These are phyloP conservation scores for Podargus strigoides DNA, from an alignment of 2,797 vertebrate species.

Conservation along the genomic window DNA sequence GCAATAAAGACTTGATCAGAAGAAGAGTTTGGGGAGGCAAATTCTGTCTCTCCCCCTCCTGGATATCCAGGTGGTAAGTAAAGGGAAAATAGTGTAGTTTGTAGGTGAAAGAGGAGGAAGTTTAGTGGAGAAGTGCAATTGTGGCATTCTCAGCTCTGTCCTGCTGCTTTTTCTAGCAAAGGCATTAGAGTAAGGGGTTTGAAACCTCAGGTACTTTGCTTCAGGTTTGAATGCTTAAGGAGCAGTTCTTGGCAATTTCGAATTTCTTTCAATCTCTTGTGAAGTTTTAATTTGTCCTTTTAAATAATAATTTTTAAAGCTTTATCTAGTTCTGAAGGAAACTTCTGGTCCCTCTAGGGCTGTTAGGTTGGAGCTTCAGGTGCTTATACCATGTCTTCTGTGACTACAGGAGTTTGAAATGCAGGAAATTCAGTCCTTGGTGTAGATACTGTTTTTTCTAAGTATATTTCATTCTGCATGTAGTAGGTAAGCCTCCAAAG, in stretches of 20 bases:
- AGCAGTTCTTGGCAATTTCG: neutral
- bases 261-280: neutral
- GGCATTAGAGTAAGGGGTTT: neutral
- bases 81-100: neutral
- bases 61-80: neutral
- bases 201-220: neutral
- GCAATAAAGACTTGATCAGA: neutral
- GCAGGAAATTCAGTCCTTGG: neutral
- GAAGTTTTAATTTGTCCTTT: neutral
- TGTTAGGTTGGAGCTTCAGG: neutral
- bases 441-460: neutral
- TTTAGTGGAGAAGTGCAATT: neutral
- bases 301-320: neutral
- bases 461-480: neutral
- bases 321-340: neutral
- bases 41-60: neutral
- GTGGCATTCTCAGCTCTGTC: neutral
- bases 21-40: neutral
- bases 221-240: neutral
- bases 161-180: neutral
- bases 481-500: neutral
- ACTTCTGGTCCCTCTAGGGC: neutral
- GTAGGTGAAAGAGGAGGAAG: neutral
- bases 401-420: neutral
- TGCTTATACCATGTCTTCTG: neutral